phyloP scores from a whole-genome alignment of 2,113 vertebrate species.

The Silurus meridionalis region DNA sequence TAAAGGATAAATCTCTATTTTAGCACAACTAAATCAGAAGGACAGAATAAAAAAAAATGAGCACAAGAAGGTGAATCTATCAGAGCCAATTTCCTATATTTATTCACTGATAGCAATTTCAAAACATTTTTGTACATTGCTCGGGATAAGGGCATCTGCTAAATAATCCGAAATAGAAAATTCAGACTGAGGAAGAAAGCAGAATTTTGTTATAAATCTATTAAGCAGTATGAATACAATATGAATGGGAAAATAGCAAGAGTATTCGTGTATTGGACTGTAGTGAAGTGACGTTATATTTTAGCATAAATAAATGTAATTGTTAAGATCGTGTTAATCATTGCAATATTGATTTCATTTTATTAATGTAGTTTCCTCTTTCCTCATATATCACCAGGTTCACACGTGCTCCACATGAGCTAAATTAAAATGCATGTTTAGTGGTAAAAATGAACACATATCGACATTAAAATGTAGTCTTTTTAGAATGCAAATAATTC shows the following conservation, averaged over 20 bases:
- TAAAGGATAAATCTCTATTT: constrained; percentile 37
- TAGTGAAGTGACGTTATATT: neutral
- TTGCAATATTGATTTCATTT: neutral
- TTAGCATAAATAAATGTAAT: neutral
- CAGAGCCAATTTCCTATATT: neutral
- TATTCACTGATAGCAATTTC: too few species aligned
- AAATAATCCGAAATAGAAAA: neutral
- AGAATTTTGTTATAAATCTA: neutral
- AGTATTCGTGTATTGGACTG: neutral
- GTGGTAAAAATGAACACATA: too few species aligned
- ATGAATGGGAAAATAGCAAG: neutral
- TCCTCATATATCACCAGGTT: neutral
- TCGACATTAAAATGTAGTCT: too few species aligned
- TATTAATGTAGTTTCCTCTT: neutral
- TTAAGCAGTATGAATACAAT: neutral
- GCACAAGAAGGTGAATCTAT: neutral
- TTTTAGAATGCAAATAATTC: too few species aligned
- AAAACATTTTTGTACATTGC: too few species aligned
- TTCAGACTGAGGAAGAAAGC: neutral
- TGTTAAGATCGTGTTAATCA: neutral
- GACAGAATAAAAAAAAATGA: neutral
- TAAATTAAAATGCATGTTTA: too few species aligned
- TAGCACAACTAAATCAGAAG: neutral
- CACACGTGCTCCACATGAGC: too few species aligned
- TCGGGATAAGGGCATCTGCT: too few species aligned